A percentile compares a stretch with the other conserved stretches of the same genome.
Conservation (phyloP, 2,888 invertebrate genomes). For the Erebia epiphron region DNA sequence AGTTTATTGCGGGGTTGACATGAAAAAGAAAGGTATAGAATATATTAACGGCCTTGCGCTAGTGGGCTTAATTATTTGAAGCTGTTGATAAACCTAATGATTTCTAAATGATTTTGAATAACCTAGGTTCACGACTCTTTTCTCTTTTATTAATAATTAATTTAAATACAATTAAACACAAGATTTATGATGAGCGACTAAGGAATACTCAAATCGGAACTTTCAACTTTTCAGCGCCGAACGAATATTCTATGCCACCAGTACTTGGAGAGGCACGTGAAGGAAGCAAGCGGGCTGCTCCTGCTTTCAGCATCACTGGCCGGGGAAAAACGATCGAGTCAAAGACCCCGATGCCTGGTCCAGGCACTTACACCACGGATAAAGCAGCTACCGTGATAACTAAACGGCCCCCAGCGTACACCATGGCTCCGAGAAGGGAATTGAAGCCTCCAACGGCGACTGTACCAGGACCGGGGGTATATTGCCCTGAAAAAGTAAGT, state of each 20-base stretch:
- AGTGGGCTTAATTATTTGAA: no score
- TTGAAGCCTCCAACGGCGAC: constrained; percentile 62
- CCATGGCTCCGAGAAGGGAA: constrained; percentile 87
- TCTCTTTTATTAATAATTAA: no score
- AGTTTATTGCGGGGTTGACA: no score
- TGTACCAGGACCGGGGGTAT: constrained; percentile 85
- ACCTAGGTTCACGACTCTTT: no score
- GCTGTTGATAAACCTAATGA: no score
- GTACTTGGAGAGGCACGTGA: constrained; percentile 85
- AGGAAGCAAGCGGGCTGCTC: constrained; percentile 86
- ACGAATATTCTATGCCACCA: constrained; percentile 93
- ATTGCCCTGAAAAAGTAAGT: constrained; percentile 85
- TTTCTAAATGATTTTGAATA: no score
- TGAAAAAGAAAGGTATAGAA: no score
- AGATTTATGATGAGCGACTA: not conserved
- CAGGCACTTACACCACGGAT: constrained; percentile 88
- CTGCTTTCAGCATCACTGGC: constrained; percentile 94
- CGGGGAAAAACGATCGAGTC: constrained; percentile 85
- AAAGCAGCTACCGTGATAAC: constrained; percentile 71
- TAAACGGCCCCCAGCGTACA: constrained; percentile 89
- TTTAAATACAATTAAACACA: no score
- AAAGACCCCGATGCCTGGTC: constrained; percentile 87
- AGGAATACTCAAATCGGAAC: not conserved
- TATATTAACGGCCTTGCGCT: no score
- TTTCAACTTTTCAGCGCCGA: constrained; percentile 86